phyloP scores from a whole-genome alignment of 2,113 vertebrate species.

The Chaetorhynchus papuensis region DNA sequence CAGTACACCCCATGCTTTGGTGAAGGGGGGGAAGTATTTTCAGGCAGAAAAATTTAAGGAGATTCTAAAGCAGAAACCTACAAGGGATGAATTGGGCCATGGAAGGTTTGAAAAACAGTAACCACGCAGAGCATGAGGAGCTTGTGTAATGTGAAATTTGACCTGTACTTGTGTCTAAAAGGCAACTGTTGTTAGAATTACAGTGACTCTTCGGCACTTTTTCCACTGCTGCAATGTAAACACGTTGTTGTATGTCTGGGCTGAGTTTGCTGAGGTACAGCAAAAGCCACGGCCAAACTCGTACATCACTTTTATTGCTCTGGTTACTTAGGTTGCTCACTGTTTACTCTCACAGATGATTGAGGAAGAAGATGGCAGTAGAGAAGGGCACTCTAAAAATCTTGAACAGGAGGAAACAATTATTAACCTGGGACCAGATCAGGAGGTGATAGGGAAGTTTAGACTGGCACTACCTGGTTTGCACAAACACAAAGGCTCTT shows the following conservation, averaged over 20 bases:
- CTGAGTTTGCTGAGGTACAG: background rate
- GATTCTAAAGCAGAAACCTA: background rate
- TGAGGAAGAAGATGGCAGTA: conserved; percentile 30
- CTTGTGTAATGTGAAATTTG: background rate
- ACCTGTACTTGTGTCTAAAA: background rate
- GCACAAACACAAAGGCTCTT: background rate
- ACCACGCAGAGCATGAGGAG: background rate
- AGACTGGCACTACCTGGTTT: background rate
- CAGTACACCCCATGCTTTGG: background rate
- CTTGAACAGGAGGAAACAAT: conserved; percentile 8
- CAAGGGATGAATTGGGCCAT: background rate
- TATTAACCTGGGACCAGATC: conserved; percentile 22
- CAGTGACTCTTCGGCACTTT: background rate
- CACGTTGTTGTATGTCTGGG: conserved; percentile 10
- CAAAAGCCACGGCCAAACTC: background rate
- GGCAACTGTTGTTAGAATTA: background rate
- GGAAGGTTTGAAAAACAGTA: background rate
- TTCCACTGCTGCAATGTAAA: conserved; percentile 19
- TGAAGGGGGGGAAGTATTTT: background rate
- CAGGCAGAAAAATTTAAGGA: background rate
- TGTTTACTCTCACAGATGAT: background rate
- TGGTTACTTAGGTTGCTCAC: background rate
- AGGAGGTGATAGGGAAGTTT: background rate
- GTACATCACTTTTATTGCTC: conserved; percentile 19
- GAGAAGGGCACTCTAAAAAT: background rate